These are phyloP conservation scores for Venusia cambrica DNA, from an alignment of 2,888 invertebrate genomes.

Conservation along the genomic window DNA sequence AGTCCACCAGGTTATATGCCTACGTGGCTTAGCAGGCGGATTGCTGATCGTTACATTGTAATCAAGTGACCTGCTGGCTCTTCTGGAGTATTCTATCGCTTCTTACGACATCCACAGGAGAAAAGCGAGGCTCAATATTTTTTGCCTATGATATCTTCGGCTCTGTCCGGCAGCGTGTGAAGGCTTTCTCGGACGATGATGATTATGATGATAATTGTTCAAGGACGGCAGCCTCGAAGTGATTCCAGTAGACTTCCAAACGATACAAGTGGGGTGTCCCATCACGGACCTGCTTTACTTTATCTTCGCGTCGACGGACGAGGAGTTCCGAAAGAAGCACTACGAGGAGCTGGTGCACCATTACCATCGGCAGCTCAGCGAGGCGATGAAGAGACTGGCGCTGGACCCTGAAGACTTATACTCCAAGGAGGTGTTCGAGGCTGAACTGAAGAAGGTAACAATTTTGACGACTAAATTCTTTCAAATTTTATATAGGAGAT, in stretches of 20 bases:
- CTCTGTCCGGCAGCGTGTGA: too few relatives aligned
- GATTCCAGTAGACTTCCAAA: constrained; percentile 18
- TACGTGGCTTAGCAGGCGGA: too few relatives aligned
- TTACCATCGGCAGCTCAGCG: constrained; percentile 14
- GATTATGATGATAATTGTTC: constrained; percentile 13
- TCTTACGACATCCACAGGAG: too few relatives aligned
- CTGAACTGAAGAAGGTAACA: constrained; percentile 17
- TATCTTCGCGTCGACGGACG: constrained; percentile 17
- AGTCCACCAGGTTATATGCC: too few relatives aligned
- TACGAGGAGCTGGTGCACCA: constrained; percentile 12
- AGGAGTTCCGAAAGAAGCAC: constrained; percentile 12
- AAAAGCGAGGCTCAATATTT: too few relatives aligned
- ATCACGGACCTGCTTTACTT: constrained; percentile 24
- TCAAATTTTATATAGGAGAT: too few relatives aligned
- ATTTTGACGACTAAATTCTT: too few relatives aligned
- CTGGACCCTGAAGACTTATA: constrained; percentile 7
- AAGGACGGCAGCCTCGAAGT: constrained; percentile 15
- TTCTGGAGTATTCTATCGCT: too few relatives aligned
- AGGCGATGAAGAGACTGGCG: constrained; percentile 7
- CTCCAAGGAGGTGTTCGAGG: constrained; percentile 11
- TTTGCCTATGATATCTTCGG: too few relatives aligned
- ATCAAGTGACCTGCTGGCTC: too few relatives aligned
- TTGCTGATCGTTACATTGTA: too few relatives aligned
- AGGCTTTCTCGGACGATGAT: too few relatives aligned
- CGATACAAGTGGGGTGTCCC: constrained; percentile 11